Evolutionary conservation across 2,888 invertebrate species (phyloP).

Genomic region (Cybosia mesomella): DNA sequence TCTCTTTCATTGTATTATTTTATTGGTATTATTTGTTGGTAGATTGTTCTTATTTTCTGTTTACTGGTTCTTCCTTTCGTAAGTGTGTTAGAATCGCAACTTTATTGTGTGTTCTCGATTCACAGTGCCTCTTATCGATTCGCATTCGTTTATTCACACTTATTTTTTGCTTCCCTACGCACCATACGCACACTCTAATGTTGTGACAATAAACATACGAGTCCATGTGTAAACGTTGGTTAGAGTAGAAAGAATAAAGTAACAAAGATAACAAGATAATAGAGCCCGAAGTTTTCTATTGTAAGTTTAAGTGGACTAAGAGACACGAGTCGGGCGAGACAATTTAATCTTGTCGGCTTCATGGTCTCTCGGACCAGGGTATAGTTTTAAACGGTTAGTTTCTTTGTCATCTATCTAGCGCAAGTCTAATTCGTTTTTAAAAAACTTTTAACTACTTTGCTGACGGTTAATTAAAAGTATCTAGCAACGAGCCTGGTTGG

Average conservation of each 20-base stretch:
- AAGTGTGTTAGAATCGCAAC: neutral
- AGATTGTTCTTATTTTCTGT: neutral
- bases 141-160: slow-evolving; percentile 34
- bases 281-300: slow-evolving; percentile 72
- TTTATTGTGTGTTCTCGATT: neutral
- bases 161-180: neutral
- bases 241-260: slow-evolving; percentile 60
- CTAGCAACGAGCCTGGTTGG: slow-evolving; percentile 23
- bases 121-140: slow-evolving; percentile 27
- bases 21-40: neutral
- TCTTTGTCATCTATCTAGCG: slow-evolving; percentile 70
- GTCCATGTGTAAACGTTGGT: slow-evolving; percentile 39
- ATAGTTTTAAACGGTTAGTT: slow-evolving; percentile 76
- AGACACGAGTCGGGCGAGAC: slow-evolving; percentile 71
- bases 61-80: neutral
- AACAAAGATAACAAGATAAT: slow-evolving; percentile 78
- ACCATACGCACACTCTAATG: slow-evolving; percentile 8
- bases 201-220: slow-evolving; percentile 35
- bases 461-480: slow-evolving; percentile 61
- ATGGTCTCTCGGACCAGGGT: slow-evolving; percentile 60
- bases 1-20: no score
- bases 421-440: slow-evolving; percentile 65
- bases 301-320: slow-evolving; percentile 72
- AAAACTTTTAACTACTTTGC: slow-evolving; percentile 62
- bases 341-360: slow-evolving; percentile 79